A percentile compares a stretch with the other conserved stretches of the same genome.
Conservation (phyloP, 2,797 vertebrate species). For the Todus mexicanus region DNA sequence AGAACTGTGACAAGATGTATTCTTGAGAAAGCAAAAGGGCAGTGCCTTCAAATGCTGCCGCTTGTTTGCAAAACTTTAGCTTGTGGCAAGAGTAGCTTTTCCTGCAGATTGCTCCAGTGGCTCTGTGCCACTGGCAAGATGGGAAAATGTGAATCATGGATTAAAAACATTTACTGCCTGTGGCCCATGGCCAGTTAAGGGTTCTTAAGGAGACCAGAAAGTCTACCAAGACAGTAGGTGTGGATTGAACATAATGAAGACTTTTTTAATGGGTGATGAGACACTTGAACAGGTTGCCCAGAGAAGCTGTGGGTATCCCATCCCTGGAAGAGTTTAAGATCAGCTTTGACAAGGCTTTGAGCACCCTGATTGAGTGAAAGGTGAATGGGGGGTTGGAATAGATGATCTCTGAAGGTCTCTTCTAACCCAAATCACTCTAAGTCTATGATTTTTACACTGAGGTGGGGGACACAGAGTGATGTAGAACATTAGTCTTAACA, state of each 20-base stretch:
- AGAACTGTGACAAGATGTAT: not conserved
- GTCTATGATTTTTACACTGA: not conserved
- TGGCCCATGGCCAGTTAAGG: not conserved
- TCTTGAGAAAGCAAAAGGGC: not conserved
- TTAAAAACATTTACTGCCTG: not conserved
- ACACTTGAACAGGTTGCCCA: not conserved
- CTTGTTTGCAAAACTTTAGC: not conserved
- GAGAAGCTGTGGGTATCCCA: not conserved
- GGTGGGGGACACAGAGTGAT: too few species aligned
- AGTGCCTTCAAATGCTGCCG: not conserved
- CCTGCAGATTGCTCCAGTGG: not conserved
- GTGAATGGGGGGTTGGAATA: not conserved
- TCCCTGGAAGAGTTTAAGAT: not conserved
- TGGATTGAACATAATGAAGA: not conserved
- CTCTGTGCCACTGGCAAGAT: not conserved
- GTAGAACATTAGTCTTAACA: not conserved
- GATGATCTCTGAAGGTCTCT: not conserved
- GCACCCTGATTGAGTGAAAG: not conserved
- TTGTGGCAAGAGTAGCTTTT: not conserved
- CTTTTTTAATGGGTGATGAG: not conserved
- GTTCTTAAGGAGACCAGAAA: not conserved
- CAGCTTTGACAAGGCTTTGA: not conserved
- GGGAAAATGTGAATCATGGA: not conserved
- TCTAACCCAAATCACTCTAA: not conserved
- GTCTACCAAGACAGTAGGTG: not conserved